Conservation (phyloP, 2,888 invertebrate species). For the Alviniconcha strummeri region DNA sequence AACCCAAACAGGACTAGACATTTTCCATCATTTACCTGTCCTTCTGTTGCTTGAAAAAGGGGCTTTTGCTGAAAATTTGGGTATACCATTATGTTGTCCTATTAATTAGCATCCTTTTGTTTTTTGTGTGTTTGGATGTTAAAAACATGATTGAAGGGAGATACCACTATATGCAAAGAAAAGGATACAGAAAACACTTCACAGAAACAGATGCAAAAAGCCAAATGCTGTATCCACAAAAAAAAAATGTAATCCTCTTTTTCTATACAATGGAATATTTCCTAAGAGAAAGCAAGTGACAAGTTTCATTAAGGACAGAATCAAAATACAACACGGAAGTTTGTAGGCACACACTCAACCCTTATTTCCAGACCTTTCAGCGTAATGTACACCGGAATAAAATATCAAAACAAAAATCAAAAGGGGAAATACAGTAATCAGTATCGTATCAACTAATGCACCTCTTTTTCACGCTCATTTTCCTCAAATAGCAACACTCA, state of each 20-base stretch:
- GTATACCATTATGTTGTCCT: too few species aligned
- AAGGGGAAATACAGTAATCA: background rate
- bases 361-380: background rate
- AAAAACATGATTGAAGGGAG: too few species aligned
- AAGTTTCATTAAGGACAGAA: background rate
- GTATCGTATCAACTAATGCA: background rate
- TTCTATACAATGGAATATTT: background rate
- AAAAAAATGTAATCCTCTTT: background rate
- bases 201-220: too few species aligned
- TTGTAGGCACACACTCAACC: background rate
- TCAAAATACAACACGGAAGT: background rate
- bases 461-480: background rate
- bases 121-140: too few species aligned
- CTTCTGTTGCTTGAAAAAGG: too few species aligned
- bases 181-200: too few species aligned
- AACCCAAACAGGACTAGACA: too few species aligned
- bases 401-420: background rate
- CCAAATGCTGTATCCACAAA: too few species aligned
- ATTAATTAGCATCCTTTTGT: too few species aligned
- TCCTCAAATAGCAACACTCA: background rate
- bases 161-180: too few species aligned
- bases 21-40: too few species aligned
- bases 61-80: too few species aligned
- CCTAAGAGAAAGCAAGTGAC: background rate
- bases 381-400: background rate